These are phyloP conservation scores for Sebastes cheni DNA, from an alignment of 2,797 vertebrate species.

Conservation along the genomic window DNA sequence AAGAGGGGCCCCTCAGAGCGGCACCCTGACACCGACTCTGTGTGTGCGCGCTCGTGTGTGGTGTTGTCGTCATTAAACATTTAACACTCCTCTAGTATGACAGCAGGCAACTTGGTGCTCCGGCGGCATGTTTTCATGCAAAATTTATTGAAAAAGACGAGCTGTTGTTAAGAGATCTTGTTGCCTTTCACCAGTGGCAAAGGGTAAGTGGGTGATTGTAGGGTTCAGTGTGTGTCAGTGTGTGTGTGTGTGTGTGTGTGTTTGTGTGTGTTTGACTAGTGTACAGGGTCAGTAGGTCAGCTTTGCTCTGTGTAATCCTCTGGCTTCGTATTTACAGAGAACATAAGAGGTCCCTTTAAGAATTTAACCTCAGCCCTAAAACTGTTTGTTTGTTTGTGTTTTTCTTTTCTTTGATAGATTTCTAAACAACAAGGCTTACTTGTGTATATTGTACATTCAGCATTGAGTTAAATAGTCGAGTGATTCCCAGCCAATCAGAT, in stretches of 20 bases:
- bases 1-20: slow-evolving; percentile 89
- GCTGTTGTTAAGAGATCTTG: slow-evolving; percentile 88
- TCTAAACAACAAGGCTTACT: background rate
- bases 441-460: background rate
- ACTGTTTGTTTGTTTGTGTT: slow-evolving; percentile 3
- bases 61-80: slow-evolving; percentile 99
- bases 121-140: slow-evolving; percentile 94
- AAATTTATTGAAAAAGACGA: slow-evolving; percentile 95
- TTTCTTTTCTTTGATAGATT: slow-evolving; percentile 12
- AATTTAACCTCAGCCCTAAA: background rate
- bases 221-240: slow-evolving; percentile 26
- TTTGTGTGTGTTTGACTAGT: slow-evolving; percentile 37
- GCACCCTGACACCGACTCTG: slow-evolving; percentile 88
- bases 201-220: slow-evolving; percentile 87
- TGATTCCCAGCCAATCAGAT: background rate
- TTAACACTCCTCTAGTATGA: slow-evolving; percentile 93
- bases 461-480: background rate
- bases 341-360: background rate
- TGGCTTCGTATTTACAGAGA: slow-evolving; percentile 25
- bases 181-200: slow-evolving; percentile 89
- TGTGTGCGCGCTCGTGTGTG: slow-evolving; percentile 74
- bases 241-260: slow-evolving; percentile 18
- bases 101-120: slow-evolving; percentile 94
- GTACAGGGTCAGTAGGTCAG: slow-evolving; percentile 55
- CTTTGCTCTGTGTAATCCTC: slow-evolving; percentile 48